Percentiles rank a stretch among this genome's conserved stretches.
Evolutionary conservation across 2,113 vertebrate genomes (phyloP).

Genomic region (Herpetotheres cachinnans): DNA sequence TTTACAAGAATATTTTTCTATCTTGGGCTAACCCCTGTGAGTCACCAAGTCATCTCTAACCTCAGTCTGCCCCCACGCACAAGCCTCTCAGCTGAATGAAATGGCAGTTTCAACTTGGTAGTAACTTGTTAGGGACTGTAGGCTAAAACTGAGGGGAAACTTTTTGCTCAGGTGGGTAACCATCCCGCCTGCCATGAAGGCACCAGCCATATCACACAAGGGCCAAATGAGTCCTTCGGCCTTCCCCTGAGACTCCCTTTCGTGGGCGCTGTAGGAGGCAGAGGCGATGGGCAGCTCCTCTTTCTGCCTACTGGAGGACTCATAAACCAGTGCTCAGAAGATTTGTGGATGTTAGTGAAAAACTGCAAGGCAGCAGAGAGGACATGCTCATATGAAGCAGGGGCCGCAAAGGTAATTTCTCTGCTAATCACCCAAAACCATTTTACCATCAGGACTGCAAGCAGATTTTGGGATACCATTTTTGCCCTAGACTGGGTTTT

Average conservation of each 20-base stretch:
- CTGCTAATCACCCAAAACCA: neutral
- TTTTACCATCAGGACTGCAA: neutral
- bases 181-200: neutral
- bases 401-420: neutral
- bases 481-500: neutral
- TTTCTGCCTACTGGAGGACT: neutral
- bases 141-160: neutral
- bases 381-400: neutral
- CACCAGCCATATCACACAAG: neutral
- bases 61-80: neutral
- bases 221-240: neutral
- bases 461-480: neutral
- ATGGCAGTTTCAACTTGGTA: neutral
- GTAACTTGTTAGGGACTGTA: neutral
- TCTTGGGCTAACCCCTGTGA: neutral
- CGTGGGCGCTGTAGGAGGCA: neutral
- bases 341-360: neutral
- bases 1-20: neutral
- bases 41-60: neutral
- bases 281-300: neutral
- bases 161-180: accelerated
- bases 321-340: neutral
- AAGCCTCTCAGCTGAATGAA: neutral
- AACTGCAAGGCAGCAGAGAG: neutral
- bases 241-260: neutral